phyloP scores from a whole-genome alignment of 2,797 vertebrate species.

The Syncerus caffer region DNA sequence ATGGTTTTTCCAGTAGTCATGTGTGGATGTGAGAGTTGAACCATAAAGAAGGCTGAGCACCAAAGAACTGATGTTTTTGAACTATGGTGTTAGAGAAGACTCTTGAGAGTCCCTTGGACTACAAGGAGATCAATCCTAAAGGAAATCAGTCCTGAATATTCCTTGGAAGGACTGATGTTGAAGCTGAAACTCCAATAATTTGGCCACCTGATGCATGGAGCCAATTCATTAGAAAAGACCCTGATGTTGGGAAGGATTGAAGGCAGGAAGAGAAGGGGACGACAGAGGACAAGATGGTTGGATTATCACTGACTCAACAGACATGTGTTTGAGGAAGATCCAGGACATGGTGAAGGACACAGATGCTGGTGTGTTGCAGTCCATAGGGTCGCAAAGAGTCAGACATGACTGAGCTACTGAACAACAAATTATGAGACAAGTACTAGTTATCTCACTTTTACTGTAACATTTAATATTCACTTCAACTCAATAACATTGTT shows the following conservation, averaged over 20 bases:
- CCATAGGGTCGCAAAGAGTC: neutral
- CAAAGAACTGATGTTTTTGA: neutral
- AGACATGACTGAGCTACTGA: neutral
- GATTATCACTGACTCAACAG: neutral
- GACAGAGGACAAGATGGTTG: neutral
- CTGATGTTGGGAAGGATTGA: neutral
- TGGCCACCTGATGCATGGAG: neutral
- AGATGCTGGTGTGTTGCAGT: neutral
- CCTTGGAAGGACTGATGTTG: neutral
- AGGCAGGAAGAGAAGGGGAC: neutral
- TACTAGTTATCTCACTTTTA: neutral
- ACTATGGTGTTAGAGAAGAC: neutral
- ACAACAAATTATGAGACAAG: neutral
- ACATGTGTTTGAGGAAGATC: neutral
- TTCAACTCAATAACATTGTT: neutral
- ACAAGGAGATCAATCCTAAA: neutral
- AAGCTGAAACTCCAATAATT: neutral
- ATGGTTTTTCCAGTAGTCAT: neutral
- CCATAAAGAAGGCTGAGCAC: neutral
- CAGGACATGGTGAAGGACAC: neutral
- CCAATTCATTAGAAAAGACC: neutral
- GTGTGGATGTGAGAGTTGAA: neutral
- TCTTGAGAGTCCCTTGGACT: neutral
- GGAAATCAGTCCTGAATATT: neutral
- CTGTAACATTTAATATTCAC: neutral